Percentiles rank a stretch among this genome's conserved stretches.
These are phyloP conservation scores for Ranitomeya variabilis DNA, from an alignment of 2,113 vertebrate species.

Conservation along the genomic window DNA sequence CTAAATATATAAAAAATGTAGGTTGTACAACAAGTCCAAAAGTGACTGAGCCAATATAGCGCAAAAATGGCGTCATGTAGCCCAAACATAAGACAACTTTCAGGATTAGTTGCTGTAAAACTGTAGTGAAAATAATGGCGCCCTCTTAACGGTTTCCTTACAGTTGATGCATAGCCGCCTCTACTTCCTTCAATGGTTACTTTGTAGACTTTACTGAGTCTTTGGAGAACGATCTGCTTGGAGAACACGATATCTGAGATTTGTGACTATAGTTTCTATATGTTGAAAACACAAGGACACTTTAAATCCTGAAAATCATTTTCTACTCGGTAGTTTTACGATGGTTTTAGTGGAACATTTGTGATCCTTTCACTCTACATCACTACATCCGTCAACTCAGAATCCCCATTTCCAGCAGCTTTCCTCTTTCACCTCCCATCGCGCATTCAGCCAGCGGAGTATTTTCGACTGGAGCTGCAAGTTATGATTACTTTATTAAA, in stretches of 20 bases:
- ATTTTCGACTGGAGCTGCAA: slow-evolving; percentile 31
- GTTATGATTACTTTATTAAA: slow-evolving; percentile 53
- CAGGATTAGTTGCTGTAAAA: not conserved
- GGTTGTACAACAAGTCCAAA: not conserved
- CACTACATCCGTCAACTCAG: slow-evolving; percentile 47
- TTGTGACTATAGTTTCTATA: slow-evolving; percentile 41
- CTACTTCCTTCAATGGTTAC: not conserved
- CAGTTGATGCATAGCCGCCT: not conserved
- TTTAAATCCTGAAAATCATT: slow-evolving; percentile 55
- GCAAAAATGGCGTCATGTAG: not conserved
- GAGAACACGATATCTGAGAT: slow-evolving; percentile 33
- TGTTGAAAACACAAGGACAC: slow-evolving; percentile 38
- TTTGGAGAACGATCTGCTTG: not conserved
- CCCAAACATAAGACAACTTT: not conserved
- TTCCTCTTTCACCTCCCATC: slow-evolving; percentile 39
- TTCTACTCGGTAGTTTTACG: slow-evolving; percentile 55
- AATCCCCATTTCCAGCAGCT: slow-evolving; percentile 49
- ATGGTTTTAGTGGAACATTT: slow-evolving; percentile 54
- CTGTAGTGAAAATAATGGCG: not conserved
- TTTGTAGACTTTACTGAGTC: not conserved
- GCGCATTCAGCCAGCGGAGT: not conserved
- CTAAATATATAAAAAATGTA: not conserved
- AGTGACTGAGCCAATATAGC: not conserved
- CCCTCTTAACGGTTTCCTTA: not conserved
- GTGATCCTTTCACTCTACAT: slow-evolving; percentile 48